Percentiles rank a stretch among this genome's conserved stretches.
These are phyloP conservation scores for Harpegnathos saltator DNA, from an alignment of 1,140 invertebrate genomes.

Conservation along the genomic window DNA sequence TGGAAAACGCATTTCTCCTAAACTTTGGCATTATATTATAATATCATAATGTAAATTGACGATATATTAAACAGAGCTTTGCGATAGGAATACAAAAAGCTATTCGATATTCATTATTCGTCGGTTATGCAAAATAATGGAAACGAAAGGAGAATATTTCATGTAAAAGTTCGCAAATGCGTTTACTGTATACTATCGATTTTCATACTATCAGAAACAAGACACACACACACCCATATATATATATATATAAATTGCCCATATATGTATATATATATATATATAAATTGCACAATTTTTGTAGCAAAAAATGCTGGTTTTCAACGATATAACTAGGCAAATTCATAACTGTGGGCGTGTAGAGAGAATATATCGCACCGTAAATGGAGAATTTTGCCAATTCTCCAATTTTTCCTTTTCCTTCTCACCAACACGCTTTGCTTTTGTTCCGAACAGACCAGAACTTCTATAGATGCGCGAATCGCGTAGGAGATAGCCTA, in stretches of 20 bases:
- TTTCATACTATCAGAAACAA: conserved; percentile 9
- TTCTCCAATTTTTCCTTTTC: conserved; percentile 42
- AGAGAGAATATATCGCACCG: conserved; percentile 32
- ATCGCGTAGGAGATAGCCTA: neutral
- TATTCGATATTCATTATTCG: neutral
- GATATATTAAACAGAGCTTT: conserved; percentile 1
- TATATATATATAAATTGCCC: too few relatives aligned
- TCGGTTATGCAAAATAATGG: neutral
- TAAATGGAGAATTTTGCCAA: conserved; percentile 12
- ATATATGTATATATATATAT: too few relatives aligned
- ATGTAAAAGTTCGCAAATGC: neutral
- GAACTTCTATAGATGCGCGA: neutral
- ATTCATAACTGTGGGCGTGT: neutral
- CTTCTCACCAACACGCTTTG: neutral
- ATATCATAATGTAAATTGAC: neutral
- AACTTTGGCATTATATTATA: neutral
- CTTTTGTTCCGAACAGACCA: neutral
- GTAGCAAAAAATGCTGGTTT: neutral
- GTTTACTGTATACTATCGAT: too few relatives aligned
- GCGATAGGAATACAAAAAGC: neutral
- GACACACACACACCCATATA: neutral
- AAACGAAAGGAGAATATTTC: neutral
- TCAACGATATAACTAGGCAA: neutral
- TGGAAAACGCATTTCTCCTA: neutral
- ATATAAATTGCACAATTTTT: neutral